Conservation (phyloP, 2,113 vertebrate species). For the Acanthochromis polyacanthus region DNA sequence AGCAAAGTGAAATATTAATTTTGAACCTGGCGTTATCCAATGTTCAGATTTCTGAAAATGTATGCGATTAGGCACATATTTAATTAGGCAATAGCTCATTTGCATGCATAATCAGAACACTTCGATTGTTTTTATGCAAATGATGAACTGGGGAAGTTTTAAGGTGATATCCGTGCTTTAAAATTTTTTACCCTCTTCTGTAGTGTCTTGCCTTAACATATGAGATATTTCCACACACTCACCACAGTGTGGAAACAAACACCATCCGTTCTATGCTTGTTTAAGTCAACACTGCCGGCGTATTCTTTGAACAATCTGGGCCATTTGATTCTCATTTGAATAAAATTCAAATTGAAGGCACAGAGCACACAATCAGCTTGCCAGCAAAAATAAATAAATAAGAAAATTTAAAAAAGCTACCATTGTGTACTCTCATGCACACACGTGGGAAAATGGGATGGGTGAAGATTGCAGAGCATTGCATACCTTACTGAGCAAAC, state of each 20-base stretch:
- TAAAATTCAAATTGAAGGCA: constrained; percentile 79
- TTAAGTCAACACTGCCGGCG: constrained; percentile 69
- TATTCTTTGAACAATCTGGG: constrained; percentile 80
- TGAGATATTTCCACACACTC: constrained; percentile 41
- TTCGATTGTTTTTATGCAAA: too few species aligned
- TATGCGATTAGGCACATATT: too few species aligned
- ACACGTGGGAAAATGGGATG: constrained; percentile 58
- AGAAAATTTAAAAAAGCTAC: too few species aligned
- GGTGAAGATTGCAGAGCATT: constrained; percentile 58
- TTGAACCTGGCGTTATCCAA: too few species aligned
- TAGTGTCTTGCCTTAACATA: constrained; percentile 24
- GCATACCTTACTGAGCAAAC: constrained; percentile 70
- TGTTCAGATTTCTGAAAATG: too few species aligned
- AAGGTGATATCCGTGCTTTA: too few species aligned
- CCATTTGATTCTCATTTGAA: constrained; percentile 84
- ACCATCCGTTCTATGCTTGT: constrained; percentile 51
- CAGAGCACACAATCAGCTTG: constrained; percentile 62
- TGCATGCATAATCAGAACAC: too few species aligned
- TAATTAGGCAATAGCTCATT: too few species aligned
- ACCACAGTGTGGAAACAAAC: constrained; percentile 58
- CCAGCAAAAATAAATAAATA: constrained; percentile 57
- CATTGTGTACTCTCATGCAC: constrained; percentile 47
- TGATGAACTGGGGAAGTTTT: too few species aligned
- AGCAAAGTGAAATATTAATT: too few species aligned
- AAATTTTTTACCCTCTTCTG: too few species aligned